Evolutionary conservation across 2,113 vertebrate genomes (phyloP).

Genomic region (Pongo pygmaeus): DNA sequence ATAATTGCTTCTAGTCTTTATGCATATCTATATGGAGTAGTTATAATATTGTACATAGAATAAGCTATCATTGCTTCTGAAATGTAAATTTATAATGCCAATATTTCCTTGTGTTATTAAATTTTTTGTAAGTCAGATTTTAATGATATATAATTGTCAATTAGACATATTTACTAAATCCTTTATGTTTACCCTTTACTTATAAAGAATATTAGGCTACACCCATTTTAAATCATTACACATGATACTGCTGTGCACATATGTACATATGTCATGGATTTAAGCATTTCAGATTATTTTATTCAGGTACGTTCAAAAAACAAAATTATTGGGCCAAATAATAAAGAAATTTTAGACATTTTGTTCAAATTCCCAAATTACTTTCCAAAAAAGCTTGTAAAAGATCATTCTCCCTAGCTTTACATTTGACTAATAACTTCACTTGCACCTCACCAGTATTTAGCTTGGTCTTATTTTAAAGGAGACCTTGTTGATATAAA

Average conservation of each 20-base stretch:
- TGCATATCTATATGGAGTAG: background rate
- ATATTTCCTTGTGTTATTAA: background rate
- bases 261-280: background rate
- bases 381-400: background rate
- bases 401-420: background rate
- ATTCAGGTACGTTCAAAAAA: background rate
- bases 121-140: background rate
- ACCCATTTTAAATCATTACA: background rate
- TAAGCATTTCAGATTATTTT: constrained; percentile 16
- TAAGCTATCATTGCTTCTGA: background rate
- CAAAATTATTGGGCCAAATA: background rate
- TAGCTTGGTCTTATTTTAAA: background rate
- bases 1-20: background rate
- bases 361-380: constrained; percentile 5
- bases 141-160: background rate
- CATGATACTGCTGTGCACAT: background rate
- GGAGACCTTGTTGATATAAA: background rate
- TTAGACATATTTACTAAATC: background rate
- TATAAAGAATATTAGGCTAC: background rate
- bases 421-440: background rate
- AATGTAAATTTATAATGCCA: constrained; percentile 17
- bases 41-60: background rate
- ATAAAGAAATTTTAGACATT: background rate
- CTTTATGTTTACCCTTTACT: background rate
- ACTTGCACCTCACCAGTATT: background rate